Percentiles rank a stretch among this genome's conserved stretches.
phyloP scores from a whole-genome alignment of 2,888 invertebrate species.

The Parapristionchus giblindavisi region DNA sequence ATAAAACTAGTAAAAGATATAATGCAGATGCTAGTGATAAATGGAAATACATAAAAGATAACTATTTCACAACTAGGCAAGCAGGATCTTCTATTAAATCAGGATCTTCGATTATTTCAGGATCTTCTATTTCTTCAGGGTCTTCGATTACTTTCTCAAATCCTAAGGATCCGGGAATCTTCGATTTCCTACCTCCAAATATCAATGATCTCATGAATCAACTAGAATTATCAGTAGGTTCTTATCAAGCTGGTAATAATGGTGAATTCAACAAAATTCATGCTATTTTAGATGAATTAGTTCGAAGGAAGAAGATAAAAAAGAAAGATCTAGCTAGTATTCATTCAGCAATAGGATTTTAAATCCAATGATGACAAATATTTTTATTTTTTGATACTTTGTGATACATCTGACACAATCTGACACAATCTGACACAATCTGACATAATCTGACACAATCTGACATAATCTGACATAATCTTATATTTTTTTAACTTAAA shows the following conservation, averaged over 20 bases:
- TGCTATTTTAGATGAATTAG: constrained; percentile 48
- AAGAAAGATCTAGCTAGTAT: constrained; percentile 43
- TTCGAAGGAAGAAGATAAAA: constrained; percentile 41
- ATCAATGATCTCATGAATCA: constrained; percentile 44
- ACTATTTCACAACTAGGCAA: constrained; percentile 46
- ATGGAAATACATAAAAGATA: constrained; percentile 52
- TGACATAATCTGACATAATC: too few species aligned
- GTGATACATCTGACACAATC: too few species aligned
- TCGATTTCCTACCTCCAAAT: constrained; percentile 42
- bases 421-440: too few species aligned
- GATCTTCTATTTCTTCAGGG: constrained; percentile 28
- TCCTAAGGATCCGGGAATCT: not conserved
- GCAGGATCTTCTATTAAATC: too few species aligned
- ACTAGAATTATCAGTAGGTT: constrained; percentile 44
- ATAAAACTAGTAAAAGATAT: constrained; percentile 48
- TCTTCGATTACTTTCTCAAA: not conserved
- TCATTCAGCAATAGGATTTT: constrained; percentile 44
- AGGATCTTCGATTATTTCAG: too few species aligned
- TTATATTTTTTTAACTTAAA: too few species aligned
- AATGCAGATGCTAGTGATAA: constrained; percentile 57
- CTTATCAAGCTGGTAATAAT: constrained; percentile 54
- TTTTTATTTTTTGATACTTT: not conserved
- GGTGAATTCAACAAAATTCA: constrained; percentile 51
- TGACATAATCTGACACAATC: too few species aligned
- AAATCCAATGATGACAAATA: constrained; percentile 34